Evolutionary conservation across 1,140 invertebrate species (phyloP).

Genomic region (Elysia chlorotica): DNA sequence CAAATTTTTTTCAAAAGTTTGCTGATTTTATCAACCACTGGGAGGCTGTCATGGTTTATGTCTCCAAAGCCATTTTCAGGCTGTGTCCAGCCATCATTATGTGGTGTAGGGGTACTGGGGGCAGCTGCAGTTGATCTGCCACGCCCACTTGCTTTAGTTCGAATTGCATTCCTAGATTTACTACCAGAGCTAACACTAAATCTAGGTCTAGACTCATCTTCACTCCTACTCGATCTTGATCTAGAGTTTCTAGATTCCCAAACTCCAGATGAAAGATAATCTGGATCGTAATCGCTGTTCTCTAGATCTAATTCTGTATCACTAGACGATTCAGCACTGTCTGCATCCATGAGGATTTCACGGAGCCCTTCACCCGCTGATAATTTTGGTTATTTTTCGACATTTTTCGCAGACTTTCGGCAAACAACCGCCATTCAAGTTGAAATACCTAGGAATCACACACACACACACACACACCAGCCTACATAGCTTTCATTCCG

Average conservation of each 20-base stretch:
- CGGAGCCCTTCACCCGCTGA: not conserved
- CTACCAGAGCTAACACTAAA: not conserved
- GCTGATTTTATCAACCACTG: not conserved
- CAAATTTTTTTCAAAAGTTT: not conserved
- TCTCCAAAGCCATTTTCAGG: not conserved
- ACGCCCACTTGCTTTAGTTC: not conserved
- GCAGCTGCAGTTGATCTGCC: too few species aligned
- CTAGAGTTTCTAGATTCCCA: not conserved
- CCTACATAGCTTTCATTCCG: not conserved
- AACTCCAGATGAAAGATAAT: not conserved
- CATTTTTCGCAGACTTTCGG: too few species aligned
- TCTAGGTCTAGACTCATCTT: not conserved
- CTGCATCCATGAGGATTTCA: not conserved
- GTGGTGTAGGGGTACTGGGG: not conserved
- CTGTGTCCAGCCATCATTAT: not conserved
- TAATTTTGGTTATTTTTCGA: too few species aligned
- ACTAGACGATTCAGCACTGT: not conserved
- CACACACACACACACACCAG: not conserved
- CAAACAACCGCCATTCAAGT: too few species aligned
- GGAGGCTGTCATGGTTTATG: not conserved
- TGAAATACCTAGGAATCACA: too few species aligned
- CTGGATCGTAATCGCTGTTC: not conserved
- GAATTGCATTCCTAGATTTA: not conserved
- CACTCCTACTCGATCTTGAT: not conserved
- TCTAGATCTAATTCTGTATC: not conserved